These are phyloP conservation scores for Selenia dentaria DNA, from an alignment of 2,888 invertebrate genomes.

Conservation along the genomic window DNA sequence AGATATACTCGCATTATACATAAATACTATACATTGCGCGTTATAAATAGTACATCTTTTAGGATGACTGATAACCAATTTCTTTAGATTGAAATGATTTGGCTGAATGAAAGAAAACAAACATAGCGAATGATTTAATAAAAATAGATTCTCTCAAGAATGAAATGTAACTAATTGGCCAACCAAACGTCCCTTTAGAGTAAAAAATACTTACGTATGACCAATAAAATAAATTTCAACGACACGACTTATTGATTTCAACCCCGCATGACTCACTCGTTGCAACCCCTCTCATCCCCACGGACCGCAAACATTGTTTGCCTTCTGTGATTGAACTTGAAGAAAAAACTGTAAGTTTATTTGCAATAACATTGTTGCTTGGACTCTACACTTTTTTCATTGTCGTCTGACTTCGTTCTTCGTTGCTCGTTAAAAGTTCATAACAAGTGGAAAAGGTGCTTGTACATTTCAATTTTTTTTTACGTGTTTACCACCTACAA, in stretches of 20 bases:
- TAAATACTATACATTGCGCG: too few species aligned
- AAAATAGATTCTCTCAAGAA: too few species aligned
- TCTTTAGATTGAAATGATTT: too few species aligned
- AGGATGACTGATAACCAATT: too few species aligned
- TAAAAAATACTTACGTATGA: neutral
- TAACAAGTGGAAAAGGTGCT: conserved; percentile 10
- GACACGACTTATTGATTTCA: conserved; percentile 73
- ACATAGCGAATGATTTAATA: too few species aligned
- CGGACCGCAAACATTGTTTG: conserved; percentile 61
- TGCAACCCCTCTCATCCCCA: conserved; percentile 52
- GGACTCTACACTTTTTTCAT: conserved; percentile 40
- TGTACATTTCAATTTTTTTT: too few species aligned
- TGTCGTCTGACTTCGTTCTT: conserved; percentile 29
- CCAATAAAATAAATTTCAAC: conserved; percentile 3
- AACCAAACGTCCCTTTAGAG: neutral
- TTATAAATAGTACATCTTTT: too few species aligned
- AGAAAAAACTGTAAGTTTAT: conserved; percentile 53
- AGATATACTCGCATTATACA: too few species aligned
- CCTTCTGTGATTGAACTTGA: conserved; percentile 75
- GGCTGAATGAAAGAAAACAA: too few species aligned
- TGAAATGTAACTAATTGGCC: neutral
- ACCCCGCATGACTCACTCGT: conserved; percentile 72
- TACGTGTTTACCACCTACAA: too few species aligned
- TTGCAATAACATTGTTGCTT: conserved; percentile 55
- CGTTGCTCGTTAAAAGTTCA: conserved; percentile 37